These are phyloP conservation scores for Phenganax marumi DNA, from an alignment of 92 coral and sea anemone species.

Conservation along the genomic window DNA sequence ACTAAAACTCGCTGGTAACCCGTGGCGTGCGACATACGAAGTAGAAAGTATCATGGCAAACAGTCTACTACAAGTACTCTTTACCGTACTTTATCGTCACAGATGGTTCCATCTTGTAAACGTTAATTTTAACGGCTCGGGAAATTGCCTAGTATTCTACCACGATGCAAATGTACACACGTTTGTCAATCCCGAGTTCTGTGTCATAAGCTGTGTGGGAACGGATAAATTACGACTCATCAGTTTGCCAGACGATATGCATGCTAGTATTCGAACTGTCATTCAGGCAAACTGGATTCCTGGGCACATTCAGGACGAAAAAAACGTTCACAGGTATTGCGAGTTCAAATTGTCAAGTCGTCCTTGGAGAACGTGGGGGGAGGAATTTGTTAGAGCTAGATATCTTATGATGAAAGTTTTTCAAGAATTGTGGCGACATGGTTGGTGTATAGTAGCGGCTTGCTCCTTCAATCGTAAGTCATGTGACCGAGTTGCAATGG, in stretches of 20 bases:
- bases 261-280: conserved; percentile 51
- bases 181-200: conserved; percentile 38
- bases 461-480: conserved; percentile 39
- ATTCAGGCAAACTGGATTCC: conserved; percentile 52
- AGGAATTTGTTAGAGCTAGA: conserved; percentile 57
- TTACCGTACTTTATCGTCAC: conserved; percentile 20
- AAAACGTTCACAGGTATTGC: conserved; percentile 38
- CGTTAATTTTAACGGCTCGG: conserved; percentile 31
- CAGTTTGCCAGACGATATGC: conserved; percentile 47
- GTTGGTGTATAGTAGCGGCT: conserved; percentile 57
- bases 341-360: conserved; percentile 62
- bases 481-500: conserved; percentile 44
- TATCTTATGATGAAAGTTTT: conserved; percentile 45
- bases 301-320: conserved; percentile 56
- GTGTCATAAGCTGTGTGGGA: conserved; percentile 55
- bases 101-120: conserved; percentile 21
- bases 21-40: conserved; percentile 58
- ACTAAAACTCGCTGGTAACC: conserved; percentile 60
- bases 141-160: conserved; percentile 63
- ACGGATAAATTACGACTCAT: conserved; percentile 63
- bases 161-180: conserved; percentile 54
- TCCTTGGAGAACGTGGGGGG: conserved; percentile 57
- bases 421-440: conserved; percentile 50
- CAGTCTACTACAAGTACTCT: conserved; percentile 45
- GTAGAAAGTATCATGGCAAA: conserved; percentile 53